These are phyloP conservation scores for Porites rus DNA, from an alignment of 92 coral and sea anemone species.

Conservation along the genomic window DNA sequence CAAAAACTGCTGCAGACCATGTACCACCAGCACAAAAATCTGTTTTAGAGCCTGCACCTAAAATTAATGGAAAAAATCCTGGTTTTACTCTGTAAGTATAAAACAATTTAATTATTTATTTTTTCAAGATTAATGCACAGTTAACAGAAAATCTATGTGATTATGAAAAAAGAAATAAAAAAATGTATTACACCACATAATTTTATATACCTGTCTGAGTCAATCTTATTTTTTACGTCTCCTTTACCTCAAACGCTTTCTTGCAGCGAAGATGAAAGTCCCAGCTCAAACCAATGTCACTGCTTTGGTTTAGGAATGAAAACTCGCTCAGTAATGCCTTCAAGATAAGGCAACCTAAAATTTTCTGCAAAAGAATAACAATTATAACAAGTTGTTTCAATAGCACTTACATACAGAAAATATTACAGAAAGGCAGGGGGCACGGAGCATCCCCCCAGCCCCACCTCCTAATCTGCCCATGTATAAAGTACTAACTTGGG, in stretches of 20 bases:
- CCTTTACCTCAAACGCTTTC: conserved; percentile 88
- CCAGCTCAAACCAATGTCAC: conserved; percentile 96
- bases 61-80: neutral
- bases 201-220: no score
- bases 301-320: conserved; percentile 88
- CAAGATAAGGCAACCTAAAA: conserved; percentile 89
- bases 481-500: no score
- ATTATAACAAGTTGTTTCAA: neutral
- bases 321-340: conserved; percentile 92
- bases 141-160: no score
- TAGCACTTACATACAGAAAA: neutral
- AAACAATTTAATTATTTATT: no score
- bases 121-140: no score
- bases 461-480: no score
- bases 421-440: no score
- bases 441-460: no score
- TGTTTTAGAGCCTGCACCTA: conserved; percentile 65
- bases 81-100: neutral
- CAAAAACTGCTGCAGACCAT: conserved; percentile 73
- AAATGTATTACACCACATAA: no score
- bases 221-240: neutral
- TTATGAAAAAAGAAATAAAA: neutral
- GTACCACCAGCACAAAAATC: conserved; percentile 76
- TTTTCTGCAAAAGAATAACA: conserved; percentile 60
- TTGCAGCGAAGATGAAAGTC: conserved; percentile 95